Conservation (phyloP, 2,888 invertebrate genomes). For the Chrysotoxum bicinctum region DNA sequence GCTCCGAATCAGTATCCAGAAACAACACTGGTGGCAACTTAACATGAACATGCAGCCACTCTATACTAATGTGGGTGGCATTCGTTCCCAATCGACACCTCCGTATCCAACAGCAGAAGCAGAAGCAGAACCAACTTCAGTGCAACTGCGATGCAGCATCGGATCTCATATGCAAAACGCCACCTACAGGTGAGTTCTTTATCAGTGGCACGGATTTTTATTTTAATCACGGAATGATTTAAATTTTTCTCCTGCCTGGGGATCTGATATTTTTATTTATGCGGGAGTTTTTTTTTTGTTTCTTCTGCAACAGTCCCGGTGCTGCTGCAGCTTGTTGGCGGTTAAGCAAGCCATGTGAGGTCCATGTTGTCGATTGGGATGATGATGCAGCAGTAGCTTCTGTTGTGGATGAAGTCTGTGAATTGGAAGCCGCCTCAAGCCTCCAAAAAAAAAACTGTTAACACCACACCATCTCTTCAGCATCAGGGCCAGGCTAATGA, state of each 20-base stretch:
- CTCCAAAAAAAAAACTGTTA: constrained; percentile 54
- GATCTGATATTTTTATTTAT: constrained; percentile 73
- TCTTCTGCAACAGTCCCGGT: too few relatives aligned
- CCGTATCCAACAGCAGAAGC: not conserved
- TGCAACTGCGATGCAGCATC: constrained; percentile 21
- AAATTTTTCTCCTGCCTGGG: constrained; percentile 62
- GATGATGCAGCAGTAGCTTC: constrained; percentile 47
- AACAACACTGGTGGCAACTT: constrained; percentile 52
- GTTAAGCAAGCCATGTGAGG: constrained; percentile 66
- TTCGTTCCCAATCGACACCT: constrained; percentile 69
- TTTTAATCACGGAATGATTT: constrained; percentile 73
- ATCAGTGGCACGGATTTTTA: constrained; percentile 71
- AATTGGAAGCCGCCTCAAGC: constrained; percentile 63
- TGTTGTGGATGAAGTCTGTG: constrained; percentile 37
- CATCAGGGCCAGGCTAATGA: constrained; percentile 66
- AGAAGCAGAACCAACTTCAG: not conserved
- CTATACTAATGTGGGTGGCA: constrained; percentile 68
- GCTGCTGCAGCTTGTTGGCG: constrained; percentile 1
- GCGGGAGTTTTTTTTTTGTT: constrained; percentile 60
- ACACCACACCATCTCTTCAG: constrained; percentile 63
- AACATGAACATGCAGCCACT: constrained; percentile 42
- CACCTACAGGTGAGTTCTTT: constrained; percentile 73
- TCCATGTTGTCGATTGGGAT: constrained; percentile 63
- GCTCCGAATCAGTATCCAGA: constrained; percentile 60
- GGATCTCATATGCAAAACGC: constrained; percentile 71